Percentiles rank a stretch among this genome's conserved stretches.
These are phyloP conservation scores for Linnaemya tessellans DNA, from an alignment of 2,888 invertebrate genomes.

Conservation along the genomic window DNA sequence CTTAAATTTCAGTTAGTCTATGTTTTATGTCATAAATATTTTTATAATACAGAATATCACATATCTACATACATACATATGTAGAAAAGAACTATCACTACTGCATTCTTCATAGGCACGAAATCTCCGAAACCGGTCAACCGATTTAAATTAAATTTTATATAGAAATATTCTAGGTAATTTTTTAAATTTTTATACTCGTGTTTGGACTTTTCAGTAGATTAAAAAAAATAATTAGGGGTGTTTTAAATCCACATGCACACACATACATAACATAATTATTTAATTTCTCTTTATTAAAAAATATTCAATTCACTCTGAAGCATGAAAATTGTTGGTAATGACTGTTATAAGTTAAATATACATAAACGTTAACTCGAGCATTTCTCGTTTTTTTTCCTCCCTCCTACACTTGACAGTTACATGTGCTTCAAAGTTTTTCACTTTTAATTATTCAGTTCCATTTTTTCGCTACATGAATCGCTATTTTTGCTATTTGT, in stretches of 20 bases:
- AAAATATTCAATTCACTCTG: slow-evolving; percentile 16
- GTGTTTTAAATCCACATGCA: slow-evolving; percentile 7
- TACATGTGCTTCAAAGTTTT: slow-evolving; percentile 49
- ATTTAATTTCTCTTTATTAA: slow-evolving; percentile 20
- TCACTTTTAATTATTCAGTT: slow-evolving; percentile 66
- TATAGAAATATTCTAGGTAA: too few relatives aligned
- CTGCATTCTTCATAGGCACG: too few relatives aligned
- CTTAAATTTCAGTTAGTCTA: too few relatives aligned
- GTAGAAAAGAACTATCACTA: too few relatives aligned
- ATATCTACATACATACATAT: too few relatives aligned
- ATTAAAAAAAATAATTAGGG: slow-evolving; percentile 14
- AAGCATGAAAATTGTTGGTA: slow-evolving; percentile 29
- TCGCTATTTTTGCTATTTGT: slow-evolving; percentile 51
- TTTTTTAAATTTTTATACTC: too few relatives aligned
- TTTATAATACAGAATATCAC: too few relatives aligned
- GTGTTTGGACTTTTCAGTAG: background rate
- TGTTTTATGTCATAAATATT: too few relatives aligned
- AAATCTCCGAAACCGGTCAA: too few relatives aligned
- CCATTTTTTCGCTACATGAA: slow-evolving; percentile 35
- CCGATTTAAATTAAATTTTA: too few relatives aligned
- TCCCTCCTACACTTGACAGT: slow-evolving; percentile 50
- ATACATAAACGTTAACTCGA: slow-evolving; percentile 24
- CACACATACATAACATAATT: slow-evolving; percentile 43
- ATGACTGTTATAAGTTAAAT: slow-evolving; percentile 16
- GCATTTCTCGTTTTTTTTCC: slow-evolving; percentile 15